Evolutionary conservation across 2,113 vertebrate species (phyloP).

Genomic region (Phylloscopus trochilus): DNA sequence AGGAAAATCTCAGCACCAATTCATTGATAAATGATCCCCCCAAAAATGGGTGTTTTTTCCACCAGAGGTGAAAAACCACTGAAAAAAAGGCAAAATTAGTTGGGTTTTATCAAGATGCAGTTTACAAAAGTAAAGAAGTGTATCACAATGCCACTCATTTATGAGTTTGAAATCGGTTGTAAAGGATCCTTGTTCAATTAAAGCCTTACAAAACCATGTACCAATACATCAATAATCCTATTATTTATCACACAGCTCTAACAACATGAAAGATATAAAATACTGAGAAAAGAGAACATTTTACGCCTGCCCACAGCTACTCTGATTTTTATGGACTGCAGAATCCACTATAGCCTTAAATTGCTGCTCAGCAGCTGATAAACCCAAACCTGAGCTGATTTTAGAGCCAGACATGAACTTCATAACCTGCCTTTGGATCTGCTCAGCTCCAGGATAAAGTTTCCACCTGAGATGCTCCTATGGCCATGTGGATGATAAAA

Average conservation of each 20-base stretch:
- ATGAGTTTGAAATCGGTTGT: background rate
- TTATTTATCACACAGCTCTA: background rate
- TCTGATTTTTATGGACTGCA: background rate
- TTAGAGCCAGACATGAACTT: background rate
- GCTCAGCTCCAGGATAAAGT: background rate
- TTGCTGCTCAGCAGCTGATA: background rate
- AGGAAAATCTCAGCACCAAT: constrained; percentile 24
- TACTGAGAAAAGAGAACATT: background rate
- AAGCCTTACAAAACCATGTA: background rate
- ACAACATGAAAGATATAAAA: background rate
- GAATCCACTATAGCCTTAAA: background rate
- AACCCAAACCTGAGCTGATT: background rate
- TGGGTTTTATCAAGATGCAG: background rate
- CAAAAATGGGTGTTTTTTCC: background rate
- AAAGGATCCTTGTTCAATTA: background rate
- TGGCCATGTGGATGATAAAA: background rate
- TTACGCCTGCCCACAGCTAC: background rate
- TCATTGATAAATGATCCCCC: background rate
- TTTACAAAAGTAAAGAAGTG: background rate
- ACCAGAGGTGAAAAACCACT: background rate
- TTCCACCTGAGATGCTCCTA: background rate
- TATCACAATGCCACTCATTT: background rate
- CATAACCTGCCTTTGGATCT: background rate
- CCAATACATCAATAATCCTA: background rate
- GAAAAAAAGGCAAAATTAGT: background rate